Evolutionary conservation across 2,888 invertebrate genomes (phyloP).

Genomic region (Ophion costatus): DNA sequence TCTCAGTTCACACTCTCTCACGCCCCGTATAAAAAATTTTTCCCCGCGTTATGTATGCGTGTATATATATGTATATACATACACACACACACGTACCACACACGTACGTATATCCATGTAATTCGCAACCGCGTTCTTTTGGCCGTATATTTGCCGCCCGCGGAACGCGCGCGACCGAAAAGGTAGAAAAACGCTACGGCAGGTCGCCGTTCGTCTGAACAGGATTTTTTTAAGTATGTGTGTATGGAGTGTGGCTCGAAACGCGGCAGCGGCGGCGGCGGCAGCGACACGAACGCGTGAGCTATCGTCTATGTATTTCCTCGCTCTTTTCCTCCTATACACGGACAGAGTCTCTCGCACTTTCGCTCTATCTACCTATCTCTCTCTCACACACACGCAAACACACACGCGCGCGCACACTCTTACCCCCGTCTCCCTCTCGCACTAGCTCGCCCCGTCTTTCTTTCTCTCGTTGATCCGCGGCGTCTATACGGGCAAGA

Average conservation of each 20-base stretch:
- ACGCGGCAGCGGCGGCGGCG: slow-evolving; percentile 61
- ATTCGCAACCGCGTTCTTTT: slow-evolving; percentile 42
- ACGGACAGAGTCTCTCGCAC: background rate
- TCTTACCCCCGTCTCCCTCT: slow-evolving; percentile 7
- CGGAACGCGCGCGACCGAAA: slow-evolving; percentile 71
- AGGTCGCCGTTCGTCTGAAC: slow-evolving; percentile 65
- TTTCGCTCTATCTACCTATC: background rate
- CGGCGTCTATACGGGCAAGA: slow-evolving; percentile 67
- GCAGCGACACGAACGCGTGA: slow-evolving; percentile 56
- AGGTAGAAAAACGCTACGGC: slow-evolving; percentile 67
- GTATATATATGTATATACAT: slow-evolving; percentile 22
- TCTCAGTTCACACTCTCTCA: slow-evolving; percentile 54
- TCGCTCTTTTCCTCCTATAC: slow-evolving; percentile 25
- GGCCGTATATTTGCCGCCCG: slow-evolving; percentile 75
- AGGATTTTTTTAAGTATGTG: slow-evolving; percentile 70
- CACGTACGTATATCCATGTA: slow-evolving; percentile 31
- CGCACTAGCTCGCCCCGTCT: slow-evolving; percentile 33
- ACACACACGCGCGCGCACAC: background rate
- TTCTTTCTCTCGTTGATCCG: slow-evolving; percentile 52
- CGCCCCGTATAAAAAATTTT: slow-evolving; percentile 60
- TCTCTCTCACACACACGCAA: background rate
- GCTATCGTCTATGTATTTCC: slow-evolving; percentile 44
- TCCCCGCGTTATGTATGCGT: slow-evolving; percentile 39
- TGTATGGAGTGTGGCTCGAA: slow-evolving; percentile 65
- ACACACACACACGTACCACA: slow-evolving; percentile 14